Base-by-base conservation (phyloP, 2,888 invertebrate species). In the Dorcus hopei region DNA sequence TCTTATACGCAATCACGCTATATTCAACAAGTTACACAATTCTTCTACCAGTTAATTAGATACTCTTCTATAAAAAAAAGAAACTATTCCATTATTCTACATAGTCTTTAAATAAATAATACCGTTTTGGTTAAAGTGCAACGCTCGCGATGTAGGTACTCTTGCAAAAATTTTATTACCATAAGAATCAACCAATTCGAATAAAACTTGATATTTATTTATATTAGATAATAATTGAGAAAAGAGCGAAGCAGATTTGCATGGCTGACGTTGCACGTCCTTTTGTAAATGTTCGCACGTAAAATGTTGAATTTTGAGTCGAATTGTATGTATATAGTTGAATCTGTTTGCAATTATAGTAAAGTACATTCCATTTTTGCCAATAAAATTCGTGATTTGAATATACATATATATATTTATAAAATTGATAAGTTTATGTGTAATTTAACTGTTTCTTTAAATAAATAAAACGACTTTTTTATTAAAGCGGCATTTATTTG, bases 321-420 rank as follows among this genome's bases (percentile, higher is more conserved):
- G 11, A 14, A 5, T 47, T 47, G 47, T 47, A 47, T 47, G 47
- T 47, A 47, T 6, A 33, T 3, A 7, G 6, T 33, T 33, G 26
- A 33, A 33, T 33, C 26, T 33, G 26, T 33, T 33, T 33, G 26
- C 26, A 33, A 33, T 33, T 33, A 6, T 33, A 11, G 38, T 14
- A 11, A 51, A 49, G 51, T 58, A 55, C 66, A 66, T 66, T 66
- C 64, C 66, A 61, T 61, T 65, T 66, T 66, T 67, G 62, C 65
- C 63, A 64, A 61, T 67, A 66, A 62, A 62, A 62, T 65, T 62
- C 63, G 67, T 68, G 68, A 68, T 70, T 33, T 33, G 66, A 61
- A 66, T 61, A 61, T 65, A 62, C 61, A 62, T 66, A 58, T 65
- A 66, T 68, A 68, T 69, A 68, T 70, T 66, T 68, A 61, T 63